A percentile compares a stretch with the other conserved stretches of the same genome.
phyloP scores from a whole-genome alignment of 2,888 invertebrate species.

The Clostera curtula region DNA sequence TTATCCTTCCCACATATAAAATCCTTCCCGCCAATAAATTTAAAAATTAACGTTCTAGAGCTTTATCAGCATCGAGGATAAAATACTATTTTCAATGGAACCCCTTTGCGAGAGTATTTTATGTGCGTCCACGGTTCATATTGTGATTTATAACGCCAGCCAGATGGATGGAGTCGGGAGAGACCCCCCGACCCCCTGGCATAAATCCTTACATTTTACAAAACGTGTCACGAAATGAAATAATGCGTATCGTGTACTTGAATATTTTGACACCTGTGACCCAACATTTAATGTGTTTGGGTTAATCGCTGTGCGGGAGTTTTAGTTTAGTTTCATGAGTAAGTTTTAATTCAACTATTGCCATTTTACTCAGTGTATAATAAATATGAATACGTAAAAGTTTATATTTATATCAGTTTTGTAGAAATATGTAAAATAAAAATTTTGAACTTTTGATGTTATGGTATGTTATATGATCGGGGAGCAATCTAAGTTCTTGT shows the following conservation, averaged over 20 bases:
- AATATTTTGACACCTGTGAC: constrained; percentile 50
- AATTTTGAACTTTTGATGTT: too few species aligned
- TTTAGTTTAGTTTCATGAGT: too few species aligned
- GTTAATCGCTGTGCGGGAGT: too few species aligned
- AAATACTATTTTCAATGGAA: constrained; percentile 1
- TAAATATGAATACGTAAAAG: too few species aligned
- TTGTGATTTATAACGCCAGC: constrained; percentile 37
- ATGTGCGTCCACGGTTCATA: constrained; percentile 20
- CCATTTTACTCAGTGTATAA: too few species aligned
- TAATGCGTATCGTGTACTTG: constrained; percentile 31
- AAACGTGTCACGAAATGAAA: constrained; percentile 35
- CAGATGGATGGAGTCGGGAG: constrained; percentile 34
- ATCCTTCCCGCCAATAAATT: not conserved
- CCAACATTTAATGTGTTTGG: too few species aligned
- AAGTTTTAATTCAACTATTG: too few species aligned
- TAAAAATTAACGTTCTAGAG: not conserved
- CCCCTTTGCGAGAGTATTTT: constrained; percentile 12
- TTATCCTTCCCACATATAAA: too few species aligned
- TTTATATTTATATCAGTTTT: too few species aligned
- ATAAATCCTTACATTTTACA: constrained; percentile 53
- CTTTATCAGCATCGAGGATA: not conserved
- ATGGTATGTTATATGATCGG: too few species aligned
- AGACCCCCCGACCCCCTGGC: constrained; percentile 37
- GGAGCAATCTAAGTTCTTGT: too few species aligned
- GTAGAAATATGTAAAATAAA: too few species aligned